A percentile compares a stretch with the other conserved stretches of the same genome.
Evolutionary conservation across 2,888 invertebrate genomes (phyloP).

Genomic region (Drosophila austrosaltans): DNA sequence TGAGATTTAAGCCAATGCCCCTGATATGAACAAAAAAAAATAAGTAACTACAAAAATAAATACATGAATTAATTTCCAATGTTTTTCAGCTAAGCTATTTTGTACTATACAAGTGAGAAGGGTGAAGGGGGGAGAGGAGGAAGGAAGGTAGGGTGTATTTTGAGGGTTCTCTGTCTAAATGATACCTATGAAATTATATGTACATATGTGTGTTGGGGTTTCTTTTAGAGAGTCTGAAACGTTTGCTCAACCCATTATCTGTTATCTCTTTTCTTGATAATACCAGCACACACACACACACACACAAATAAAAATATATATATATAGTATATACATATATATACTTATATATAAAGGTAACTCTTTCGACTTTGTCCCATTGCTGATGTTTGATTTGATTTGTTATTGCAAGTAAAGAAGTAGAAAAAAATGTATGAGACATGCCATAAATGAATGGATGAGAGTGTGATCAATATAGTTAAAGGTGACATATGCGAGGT

Average conservation of each 20-base stretch:
- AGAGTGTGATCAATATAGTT: constrained; percentile 8
- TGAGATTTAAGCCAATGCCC: constrained; percentile 60
- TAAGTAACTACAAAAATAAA: constrained; percentile 6
- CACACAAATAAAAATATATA: neutral
- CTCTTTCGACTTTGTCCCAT: constrained; percentile 64
- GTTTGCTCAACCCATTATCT: constrained; percentile 48
- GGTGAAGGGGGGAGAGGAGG: neutral
- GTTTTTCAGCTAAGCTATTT: constrained; percentile 1
- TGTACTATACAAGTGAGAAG: neutral
- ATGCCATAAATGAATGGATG: constrained; percentile 18
- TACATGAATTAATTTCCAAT: constrained; percentile 13
- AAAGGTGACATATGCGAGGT: neutral
- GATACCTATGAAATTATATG: constrained; percentile 1
- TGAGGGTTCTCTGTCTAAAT: neutral
- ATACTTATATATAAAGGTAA: constrained; percentile 11
- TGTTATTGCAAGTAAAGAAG: constrained; percentile 33
- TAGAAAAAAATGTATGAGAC: constrained; percentile 8
- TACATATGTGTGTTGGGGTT: constrained; percentile 42
- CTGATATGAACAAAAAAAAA: neutral
- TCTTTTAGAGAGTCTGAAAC: constrained; percentile 57
- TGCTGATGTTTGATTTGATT: constrained; percentile 56
- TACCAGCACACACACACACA: constrained; percentile 51
- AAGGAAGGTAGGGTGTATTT: no score
- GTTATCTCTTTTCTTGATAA: constrained; percentile 71
- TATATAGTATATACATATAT: constrained; percentile 27